phyloP scores from a whole-genome alignment of 2,797 vertebrate species.

The Squalus acanthias region DNA sequence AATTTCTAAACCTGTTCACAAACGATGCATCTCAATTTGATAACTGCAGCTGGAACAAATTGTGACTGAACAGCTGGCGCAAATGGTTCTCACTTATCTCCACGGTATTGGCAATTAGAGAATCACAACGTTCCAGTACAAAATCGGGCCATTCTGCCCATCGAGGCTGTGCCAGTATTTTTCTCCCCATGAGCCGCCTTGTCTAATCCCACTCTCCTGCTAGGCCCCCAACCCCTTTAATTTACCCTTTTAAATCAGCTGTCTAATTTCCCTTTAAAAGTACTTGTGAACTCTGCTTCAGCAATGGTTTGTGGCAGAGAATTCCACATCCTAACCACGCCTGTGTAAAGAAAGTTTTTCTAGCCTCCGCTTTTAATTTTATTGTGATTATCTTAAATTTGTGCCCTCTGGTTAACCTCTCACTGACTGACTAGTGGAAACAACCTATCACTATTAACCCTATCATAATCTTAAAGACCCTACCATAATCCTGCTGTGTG shows the following conservation, averaged over 20 bases:
- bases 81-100: neutral
- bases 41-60: neutral
- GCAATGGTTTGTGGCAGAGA: neutral
- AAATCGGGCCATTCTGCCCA: neutral
- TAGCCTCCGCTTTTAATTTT: no score
- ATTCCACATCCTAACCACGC: neutral
- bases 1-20: neutral
- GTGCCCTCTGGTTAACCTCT: neutral
- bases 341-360: neutral
- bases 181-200: neutral
- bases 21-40: neutral
- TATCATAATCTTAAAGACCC: neutral
- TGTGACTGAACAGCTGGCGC: neutral
- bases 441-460: neutral
- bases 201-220: neutral
- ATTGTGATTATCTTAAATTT: neutral
- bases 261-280: neutral
- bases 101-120: neutral
- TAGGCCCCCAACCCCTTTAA: neutral
- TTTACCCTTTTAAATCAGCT: neutral
- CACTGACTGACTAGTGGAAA: neutral
- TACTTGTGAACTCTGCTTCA: neutral
- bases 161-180: neutral
- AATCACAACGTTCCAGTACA: neutral
- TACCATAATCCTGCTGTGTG: neutral